These are phyloP conservation scores for Anoplius nigerrimus DNA, from an alignment of 2,888 invertebrate genomes.

Conservation along the genomic window DNA sequence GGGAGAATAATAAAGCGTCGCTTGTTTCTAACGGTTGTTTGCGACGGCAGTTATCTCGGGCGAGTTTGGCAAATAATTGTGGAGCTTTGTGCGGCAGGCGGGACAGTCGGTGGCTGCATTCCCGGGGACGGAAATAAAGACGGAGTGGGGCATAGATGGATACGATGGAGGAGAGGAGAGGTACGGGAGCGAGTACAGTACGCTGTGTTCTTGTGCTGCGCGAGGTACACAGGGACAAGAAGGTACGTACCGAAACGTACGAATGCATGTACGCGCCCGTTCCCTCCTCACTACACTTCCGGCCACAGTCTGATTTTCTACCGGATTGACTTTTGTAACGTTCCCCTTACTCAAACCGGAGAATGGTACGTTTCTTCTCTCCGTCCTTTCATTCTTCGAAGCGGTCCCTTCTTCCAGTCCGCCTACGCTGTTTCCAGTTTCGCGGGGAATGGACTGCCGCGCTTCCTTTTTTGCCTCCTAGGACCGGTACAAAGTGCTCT, in stretches of 20 bases:
- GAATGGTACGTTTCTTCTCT: background rate
- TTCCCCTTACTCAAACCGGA: slow-evolving; percentile 5
- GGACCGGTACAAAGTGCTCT: slow-evolving; percentile 40
- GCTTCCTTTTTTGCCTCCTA: slow-evolving; percentile 9
- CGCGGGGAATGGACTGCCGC: background rate
- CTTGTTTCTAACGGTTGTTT: no score
- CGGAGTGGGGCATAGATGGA: no score
- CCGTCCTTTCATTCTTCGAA: slow-evolving; percentile 24
- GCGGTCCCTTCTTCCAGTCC: slow-evolving; percentile 16
- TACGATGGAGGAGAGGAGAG: no score
- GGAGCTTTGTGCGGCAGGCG: no score
- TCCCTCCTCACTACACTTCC: slow-evolving; percentile 5
- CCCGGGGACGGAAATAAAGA: no score
- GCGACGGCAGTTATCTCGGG: no score
- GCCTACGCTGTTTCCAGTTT: background rate
- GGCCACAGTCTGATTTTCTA: slow-evolving; percentile 41
- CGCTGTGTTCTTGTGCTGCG: no score
- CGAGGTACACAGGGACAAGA: no score
- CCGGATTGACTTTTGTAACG: slow-evolving; percentile 30
- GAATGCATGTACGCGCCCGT: background rate
- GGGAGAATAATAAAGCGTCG: no score
- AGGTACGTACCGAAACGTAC: background rate
- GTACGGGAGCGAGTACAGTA: no score
- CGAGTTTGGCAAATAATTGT: no score
- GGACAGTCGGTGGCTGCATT: background rate